phyloP scores from a whole-genome alignment of 2,797 vertebrate species.

The Miopithecus talapoin region DNA sequence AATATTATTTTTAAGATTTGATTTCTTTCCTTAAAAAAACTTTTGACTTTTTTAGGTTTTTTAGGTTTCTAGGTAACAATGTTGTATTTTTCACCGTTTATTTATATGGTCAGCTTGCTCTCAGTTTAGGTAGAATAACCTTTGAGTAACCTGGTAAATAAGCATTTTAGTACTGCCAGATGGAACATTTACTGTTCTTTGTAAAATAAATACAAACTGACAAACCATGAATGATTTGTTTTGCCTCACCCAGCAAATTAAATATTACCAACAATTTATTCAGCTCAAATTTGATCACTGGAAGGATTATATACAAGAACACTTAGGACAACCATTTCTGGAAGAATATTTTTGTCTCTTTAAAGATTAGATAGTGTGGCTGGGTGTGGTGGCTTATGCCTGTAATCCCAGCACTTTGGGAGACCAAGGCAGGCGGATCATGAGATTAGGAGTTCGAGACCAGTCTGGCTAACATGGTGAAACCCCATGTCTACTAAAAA shows the following conservation, averaged over 20 bases:
- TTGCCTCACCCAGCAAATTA: conserved; percentile 19
- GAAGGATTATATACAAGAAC: neutral
- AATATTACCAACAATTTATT: conserved; percentile 32
- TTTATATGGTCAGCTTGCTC: neutral
- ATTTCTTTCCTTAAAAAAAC: neutral
- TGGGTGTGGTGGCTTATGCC: too few relatives aligned
- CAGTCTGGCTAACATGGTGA: too few relatives aligned
- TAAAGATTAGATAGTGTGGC: neutral
- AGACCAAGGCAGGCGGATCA: too few relatives aligned
- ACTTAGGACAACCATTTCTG: neutral
- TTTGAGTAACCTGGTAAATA: conserved; percentile 36
- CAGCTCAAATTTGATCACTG: neutral
- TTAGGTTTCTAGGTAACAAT: neutral
- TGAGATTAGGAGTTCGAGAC: too few relatives aligned
- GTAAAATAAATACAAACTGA: conserved; percentile 40
- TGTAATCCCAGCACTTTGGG: too few relatives aligned
- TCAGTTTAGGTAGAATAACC: conserved; percentile 6
- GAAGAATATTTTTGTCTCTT: conserved; percentile 36
- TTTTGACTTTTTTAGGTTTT: neutral
- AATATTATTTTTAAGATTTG: conserved; percentile 9
- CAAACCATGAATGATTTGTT: conserved; percentile 7
- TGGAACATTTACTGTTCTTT: conserved; percentile 38
- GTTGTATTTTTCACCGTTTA: conserved; percentile 7
- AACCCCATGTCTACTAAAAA: too few relatives aligned
- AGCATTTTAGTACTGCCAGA: neutral